Evolutionary conservation across 1,140 invertebrate species (phyloP).

Genomic region (Danaus plexippus): DNA sequence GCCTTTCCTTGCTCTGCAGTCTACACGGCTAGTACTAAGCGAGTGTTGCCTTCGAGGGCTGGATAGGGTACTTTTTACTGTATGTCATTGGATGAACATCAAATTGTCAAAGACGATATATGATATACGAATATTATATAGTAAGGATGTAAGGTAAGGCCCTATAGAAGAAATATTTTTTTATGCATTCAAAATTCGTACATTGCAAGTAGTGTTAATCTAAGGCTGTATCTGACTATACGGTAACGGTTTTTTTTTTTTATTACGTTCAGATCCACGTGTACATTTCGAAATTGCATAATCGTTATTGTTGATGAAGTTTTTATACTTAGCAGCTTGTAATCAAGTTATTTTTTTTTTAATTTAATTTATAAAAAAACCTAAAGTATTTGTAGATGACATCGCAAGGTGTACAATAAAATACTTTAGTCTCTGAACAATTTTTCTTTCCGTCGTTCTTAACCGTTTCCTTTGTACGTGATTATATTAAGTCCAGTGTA

Average conservation of each 20-base stretch:
- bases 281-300: conserved; percentile 61
- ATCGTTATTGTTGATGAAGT: conserved; percentile 65
- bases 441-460: conserved; percentile 36
- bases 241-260: conserved; percentile 9
- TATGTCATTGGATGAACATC: conserved; percentile 52
- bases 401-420: conserved; percentile 63
- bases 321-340: conserved; percentile 67
- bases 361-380: conserved; percentile 27
- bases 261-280: conserved; percentile 26
- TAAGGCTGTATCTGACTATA: conserved; percentile 37
- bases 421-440: conserved; percentile 57
- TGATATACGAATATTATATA: conserved; percentile 61
- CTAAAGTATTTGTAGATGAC: conserved; percentile 58
- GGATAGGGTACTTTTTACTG: conserved; percentile 39
- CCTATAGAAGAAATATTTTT: conserved; percentile 70
- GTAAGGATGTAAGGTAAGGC: conserved; percentile 70
- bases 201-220: conserved; percentile 43
- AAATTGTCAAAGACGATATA: conserved; percentile 63
- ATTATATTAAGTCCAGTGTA: too few relatives aligned
- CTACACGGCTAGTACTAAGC: conserved; percentile 13
- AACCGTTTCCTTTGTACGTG: conserved; percentile 11
- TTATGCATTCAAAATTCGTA: conserved; percentile 69
- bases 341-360: conserved; percentile 62
- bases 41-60: conserved; percentile 45
- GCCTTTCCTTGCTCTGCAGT: conserved; percentile 46